A percentile compares a stretch with the other conserved stretches of the same genome.
phyloP scores from a whole-genome alignment of 2,797 vertebrate species.

The Emys orbicularis region DNA sequence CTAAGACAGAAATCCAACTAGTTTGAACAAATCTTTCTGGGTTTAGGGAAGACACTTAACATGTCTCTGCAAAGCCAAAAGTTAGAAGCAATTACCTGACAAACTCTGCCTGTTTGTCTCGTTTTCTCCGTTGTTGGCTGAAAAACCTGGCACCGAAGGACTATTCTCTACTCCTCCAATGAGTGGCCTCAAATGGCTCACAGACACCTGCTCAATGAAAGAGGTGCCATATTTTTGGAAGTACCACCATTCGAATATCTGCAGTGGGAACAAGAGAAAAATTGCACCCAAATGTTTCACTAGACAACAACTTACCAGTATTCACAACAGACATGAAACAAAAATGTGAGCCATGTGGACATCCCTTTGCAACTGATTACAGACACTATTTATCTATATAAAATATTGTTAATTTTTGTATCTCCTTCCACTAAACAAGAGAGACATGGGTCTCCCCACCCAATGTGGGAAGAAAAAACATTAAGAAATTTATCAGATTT shows the following conservation, averaged over 20 bases:
- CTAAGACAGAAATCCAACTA: background rate
- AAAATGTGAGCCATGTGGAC: accelerated
- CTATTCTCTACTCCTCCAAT: slow-evolving; percentile 92
- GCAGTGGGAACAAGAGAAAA: slow-evolving; percentile 56
- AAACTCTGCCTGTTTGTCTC: slow-evolving; percentile 90
- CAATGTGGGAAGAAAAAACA: background rate
- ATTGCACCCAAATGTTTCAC: background rate
- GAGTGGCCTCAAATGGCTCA: slow-evolving; percentile 94
- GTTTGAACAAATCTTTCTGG: accelerated
- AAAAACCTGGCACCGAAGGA: slow-evolving; percentile 86
- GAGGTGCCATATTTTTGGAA: slow-evolving; percentile 97
- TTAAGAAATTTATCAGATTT: background rate
- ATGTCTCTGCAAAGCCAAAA: background rate
- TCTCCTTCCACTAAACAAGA: background rate
- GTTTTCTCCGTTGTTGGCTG: slow-evolving; percentile 86
- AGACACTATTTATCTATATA: background rate
- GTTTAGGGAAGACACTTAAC: background rate
- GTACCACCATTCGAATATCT: slow-evolving; percentile 99
- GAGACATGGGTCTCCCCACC: background rate
- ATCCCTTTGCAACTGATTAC: background rate
- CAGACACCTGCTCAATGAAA: slow-evolving; percentile 99
- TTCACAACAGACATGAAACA: accelerated
- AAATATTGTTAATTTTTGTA: background rate
- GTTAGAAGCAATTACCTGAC: slow-evolving; percentile 85
- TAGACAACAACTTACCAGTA: background rate